phyloP scores from a whole-genome alignment of 2,113 vertebrate species.

The Columba livia region DNA sequence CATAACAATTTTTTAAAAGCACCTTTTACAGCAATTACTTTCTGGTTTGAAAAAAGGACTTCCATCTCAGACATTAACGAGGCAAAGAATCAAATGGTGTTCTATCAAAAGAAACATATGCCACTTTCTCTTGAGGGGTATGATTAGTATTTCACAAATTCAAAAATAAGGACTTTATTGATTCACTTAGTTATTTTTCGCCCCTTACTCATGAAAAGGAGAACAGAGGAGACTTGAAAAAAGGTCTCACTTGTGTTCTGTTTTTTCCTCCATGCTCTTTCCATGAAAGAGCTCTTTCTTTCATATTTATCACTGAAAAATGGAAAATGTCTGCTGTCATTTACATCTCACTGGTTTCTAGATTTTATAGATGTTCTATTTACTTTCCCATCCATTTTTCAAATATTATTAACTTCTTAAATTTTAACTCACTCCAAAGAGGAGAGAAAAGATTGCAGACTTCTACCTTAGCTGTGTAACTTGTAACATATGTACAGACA shows the following conservation, averaged over 20 bases:
- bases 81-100: background rate
- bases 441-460: background rate
- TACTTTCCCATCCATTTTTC: background rate
- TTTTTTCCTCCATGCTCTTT: accelerated
- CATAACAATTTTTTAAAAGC: background rate
- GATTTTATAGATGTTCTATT: background rate
- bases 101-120: background rate
- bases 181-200: background rate
- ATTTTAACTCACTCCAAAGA: background rate
- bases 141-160: background rate
- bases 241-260: background rate
- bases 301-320: background rate
- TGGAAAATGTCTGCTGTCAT: background rate
- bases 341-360: background rate
- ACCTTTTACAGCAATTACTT: background rate
- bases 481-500: background rate
- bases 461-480: background rate
- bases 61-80: background rate
- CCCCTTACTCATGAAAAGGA: background rate
- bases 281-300: too few species aligned
- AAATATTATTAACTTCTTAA: background rate
- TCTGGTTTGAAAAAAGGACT: background rate
- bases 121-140: background rate
- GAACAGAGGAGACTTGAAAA: background rate
- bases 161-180: background rate